phyloP scores from a whole-genome alignment of 1,140 invertebrate genomes.

The Globodera rostochiensis region DNA sequence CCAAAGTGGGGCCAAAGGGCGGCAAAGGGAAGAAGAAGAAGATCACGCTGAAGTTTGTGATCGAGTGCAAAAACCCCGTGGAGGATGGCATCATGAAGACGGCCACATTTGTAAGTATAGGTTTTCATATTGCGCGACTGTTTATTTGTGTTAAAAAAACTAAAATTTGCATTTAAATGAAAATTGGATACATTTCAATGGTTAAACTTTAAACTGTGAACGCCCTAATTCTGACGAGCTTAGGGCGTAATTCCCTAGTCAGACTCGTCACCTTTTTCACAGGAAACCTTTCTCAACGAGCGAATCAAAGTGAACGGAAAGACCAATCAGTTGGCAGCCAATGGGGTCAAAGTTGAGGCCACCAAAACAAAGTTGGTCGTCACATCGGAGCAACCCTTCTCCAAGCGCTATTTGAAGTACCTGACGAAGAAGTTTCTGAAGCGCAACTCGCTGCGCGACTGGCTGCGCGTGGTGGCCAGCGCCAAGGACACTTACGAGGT shows the following conservation, averaged over 20 bases:
- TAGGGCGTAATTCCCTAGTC: slow-evolving; percentile 58
- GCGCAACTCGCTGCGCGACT: slow-evolving; percentile 97
- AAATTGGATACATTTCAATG: not conserved
- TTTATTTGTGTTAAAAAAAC: not conserved
- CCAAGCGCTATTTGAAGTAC: slow-evolving; percentile 98
- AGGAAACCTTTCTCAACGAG: slow-evolving; percentile 93
- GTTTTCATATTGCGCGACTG: too few species aligned
- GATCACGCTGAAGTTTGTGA: slow-evolving; percentile 82
- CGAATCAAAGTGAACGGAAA: slow-evolving; percentile 94
- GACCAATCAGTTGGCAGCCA: slow-evolving; percentile 88
- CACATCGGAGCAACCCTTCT: slow-evolving; percentile 86
- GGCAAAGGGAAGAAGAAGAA: slow-evolving; percentile 83
- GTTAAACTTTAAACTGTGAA: slow-evolving; percentile 8
- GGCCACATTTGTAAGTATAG: slow-evolving; percentile 83
- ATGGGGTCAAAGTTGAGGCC: slow-evolving; percentile 81
- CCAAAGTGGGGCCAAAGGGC: slow-evolving; percentile 37
- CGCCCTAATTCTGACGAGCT: slow-evolving; percentile 37
- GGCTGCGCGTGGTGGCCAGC: slow-evolving; percentile 95
- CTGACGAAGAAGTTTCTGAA: slow-evolving; percentile 99
- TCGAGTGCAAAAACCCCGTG: slow-evolving; percentile 97
- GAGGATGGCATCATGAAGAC: slow-evolving; percentile 99
- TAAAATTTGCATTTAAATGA: not conserved
- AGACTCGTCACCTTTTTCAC: slow-evolving; percentile 64
- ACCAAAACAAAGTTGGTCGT: slow-evolving; percentile 90
- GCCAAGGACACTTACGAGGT: slow-evolving; percentile 89